Evolutionary conservation across 2,888 invertebrate genomes (phyloP).

Genomic region (Merodon equestris): DNA sequence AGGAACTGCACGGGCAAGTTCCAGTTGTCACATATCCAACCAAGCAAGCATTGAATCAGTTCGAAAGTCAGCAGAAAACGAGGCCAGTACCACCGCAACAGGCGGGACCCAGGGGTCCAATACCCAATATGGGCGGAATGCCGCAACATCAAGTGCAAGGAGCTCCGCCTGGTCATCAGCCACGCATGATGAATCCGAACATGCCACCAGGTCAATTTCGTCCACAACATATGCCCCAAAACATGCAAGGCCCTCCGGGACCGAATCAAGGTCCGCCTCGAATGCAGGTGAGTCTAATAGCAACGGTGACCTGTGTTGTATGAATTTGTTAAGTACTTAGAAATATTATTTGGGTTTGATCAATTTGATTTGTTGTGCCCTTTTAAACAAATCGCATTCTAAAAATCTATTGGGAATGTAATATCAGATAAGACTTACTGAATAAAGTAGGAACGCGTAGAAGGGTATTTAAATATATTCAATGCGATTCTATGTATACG

Average conservation of each 20-base stretch:
- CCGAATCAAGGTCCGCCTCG: slow-evolving; percentile 83
- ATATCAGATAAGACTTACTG: no score
- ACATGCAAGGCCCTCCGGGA: slow-evolving; percentile 82
- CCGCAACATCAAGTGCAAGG: slow-evolving; percentile 79
- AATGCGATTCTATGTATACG: no score
- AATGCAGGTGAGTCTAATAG: slow-evolving; percentile 80
- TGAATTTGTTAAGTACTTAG: neutral
- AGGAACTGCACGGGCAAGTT: slow-evolving; percentile 96
- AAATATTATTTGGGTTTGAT: slow-evolving; percentile 12
- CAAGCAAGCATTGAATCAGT: slow-evolving; percentile 91
- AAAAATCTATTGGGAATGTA: no score
- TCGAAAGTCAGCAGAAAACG: slow-evolving; percentile 95
- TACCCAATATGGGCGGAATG: slow-evolving; percentile 78
- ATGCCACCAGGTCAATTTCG: slow-evolving; percentile 81
- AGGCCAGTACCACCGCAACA: slow-evolving; percentile 88
- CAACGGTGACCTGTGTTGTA: neutral
- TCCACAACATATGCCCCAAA: slow-evolving; percentile 81
- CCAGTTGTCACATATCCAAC: slow-evolving; percentile 97
- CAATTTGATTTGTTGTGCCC: slow-evolving; percentile 6
- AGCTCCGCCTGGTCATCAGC: slow-evolving; percentile 79
- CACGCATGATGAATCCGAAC: slow-evolving; percentile 82
- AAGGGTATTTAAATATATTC: no score
- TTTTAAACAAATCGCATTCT: neutral
- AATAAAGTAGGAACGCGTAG: no score
- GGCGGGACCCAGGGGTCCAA: slow-evolving; percentile 80